Percentiles rank a stretch among this genome's conserved stretches.
Conservation (phyloP, 2,888 invertebrate genomes). For the Eulithis prunata region DNA sequence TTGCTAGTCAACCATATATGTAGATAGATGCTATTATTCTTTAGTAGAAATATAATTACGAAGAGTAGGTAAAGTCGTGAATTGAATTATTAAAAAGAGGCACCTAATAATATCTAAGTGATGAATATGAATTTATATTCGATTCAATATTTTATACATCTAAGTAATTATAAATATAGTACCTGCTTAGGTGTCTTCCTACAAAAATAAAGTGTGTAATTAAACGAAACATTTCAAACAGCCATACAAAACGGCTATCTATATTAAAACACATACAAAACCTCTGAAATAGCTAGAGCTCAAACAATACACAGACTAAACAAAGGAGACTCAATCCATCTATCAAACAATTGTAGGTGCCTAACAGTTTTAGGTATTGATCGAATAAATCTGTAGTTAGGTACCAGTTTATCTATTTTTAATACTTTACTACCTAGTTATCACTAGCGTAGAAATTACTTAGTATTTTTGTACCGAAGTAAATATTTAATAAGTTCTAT, state of each 20-base stretch:
- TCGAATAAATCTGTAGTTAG: constrained; percentile 8
- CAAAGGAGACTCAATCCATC: constrained; percentile 59
- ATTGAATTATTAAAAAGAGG: too few relatives aligned
- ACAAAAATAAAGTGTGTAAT: too few relatives aligned
- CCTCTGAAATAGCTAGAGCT: constrained; percentile 58
- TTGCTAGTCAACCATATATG: too few relatives aligned
- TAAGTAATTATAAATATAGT: too few relatives aligned
- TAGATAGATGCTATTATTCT: too few relatives aligned
- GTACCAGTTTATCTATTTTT: not conserved
- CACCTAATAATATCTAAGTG: too few relatives aligned
- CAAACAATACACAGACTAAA: constrained; percentile 72
- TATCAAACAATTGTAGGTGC: constrained; percentile 52
- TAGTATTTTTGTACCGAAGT: not conserved
- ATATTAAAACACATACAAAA: constrained; percentile 18
- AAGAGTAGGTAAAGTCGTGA: too few relatives aligned
- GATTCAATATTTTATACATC: too few relatives aligned
- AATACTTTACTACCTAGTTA: too few relatives aligned
- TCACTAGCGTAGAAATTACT: too few relatives aligned
- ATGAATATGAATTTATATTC: not conserved
- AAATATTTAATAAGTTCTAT: not conserved
- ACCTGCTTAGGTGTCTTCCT: too few relatives aligned
- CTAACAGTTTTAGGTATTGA: constrained; percentile 45
- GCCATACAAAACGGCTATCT: constrained; percentile 5
- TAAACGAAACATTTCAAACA: not conserved
- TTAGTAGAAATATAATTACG: too few relatives aligned